Evolutionary conservation across 2,888 invertebrate species (phyloP).

Genomic region (Limnephilus lunatus): DNA sequence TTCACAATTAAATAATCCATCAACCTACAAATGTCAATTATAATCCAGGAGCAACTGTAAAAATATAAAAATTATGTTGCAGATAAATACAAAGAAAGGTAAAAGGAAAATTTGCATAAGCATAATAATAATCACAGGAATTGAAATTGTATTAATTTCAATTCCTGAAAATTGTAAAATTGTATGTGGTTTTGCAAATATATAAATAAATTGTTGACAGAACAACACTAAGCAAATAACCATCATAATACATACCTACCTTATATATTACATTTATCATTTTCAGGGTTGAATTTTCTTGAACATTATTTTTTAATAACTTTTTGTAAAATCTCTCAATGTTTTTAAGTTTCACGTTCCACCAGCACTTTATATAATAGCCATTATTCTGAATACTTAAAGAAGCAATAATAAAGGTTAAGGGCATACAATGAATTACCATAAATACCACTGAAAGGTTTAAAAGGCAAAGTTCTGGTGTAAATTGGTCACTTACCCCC

Average conservation of each 20-base stretch:
- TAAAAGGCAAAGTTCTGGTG: neutral
- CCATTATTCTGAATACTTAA: neutral
- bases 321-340: neutral
- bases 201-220: neutral
- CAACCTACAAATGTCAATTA: neutral
- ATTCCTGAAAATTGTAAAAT: no score
- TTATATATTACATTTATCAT: neutral
- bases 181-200: neutral
- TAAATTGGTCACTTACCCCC: conserved; percentile 1
- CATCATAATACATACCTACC: neutral
- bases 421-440: neutral
- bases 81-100: neutral
- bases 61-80: neutral
- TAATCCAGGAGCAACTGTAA: neutral
- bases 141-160: no score
- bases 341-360: neutral
- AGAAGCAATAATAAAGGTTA: neutral
- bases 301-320: neutral
- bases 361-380: neutral
- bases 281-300: neutral
- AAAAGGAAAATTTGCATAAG: neutral
- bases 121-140: neutral
- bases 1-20: neutral
- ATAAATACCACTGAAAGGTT: neutral
- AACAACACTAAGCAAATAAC: neutral